phyloP scores from a whole-genome alignment of 1,140 invertebrate species.

The Lineus longissimus region DNA sequence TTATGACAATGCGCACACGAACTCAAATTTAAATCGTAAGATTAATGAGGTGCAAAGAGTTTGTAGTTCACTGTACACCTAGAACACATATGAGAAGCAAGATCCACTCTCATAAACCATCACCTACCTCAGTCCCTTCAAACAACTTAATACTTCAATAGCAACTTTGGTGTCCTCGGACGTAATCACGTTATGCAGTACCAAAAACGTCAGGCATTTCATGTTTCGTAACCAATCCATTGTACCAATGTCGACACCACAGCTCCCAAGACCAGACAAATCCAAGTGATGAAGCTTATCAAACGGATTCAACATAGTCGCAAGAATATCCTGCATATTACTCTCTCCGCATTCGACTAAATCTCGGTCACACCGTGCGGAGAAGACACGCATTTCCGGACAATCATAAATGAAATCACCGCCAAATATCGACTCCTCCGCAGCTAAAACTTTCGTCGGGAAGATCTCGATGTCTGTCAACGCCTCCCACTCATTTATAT shows the following conservation, averaged over 20 bases:
- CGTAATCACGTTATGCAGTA: constrained; percentile 59
- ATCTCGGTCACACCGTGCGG: constrained; percentile 58
- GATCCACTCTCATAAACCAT: too few relatives aligned
- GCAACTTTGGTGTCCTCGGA: constrained; percentile 51
- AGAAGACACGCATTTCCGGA: constrained; percentile 65
- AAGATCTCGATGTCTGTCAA: constrained; percentile 26
- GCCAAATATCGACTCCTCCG: constrained; percentile 4
- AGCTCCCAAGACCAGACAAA: constrained; percentile 62
- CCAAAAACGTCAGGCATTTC: constrained; percentile 62
- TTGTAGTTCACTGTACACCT: too few relatives aligned
- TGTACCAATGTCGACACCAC: constrained; percentile 33
- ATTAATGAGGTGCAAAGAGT: too few relatives aligned
- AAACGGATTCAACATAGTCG: constrained; percentile 61
- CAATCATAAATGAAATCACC: constrained; percentile 59
- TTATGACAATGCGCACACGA: too few relatives aligned
- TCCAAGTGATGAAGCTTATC: constrained; percentile 71
- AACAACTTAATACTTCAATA: constrained; percentile 57
- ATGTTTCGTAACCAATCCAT: constrained; percentile 20
- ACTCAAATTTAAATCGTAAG: too few relatives aligned
- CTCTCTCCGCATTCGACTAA: constrained; percentile 25
- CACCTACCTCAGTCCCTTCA: constrained; percentile 58
- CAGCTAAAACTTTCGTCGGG: not conserved
- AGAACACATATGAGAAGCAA: too few relatives aligned
- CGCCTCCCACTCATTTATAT: constrained; percentile 37
- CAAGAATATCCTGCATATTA: constrained; percentile 53